Base-by-base conservation (phyloP, 2,888 invertebrate species). In the Eilema sororculum region DNA sequence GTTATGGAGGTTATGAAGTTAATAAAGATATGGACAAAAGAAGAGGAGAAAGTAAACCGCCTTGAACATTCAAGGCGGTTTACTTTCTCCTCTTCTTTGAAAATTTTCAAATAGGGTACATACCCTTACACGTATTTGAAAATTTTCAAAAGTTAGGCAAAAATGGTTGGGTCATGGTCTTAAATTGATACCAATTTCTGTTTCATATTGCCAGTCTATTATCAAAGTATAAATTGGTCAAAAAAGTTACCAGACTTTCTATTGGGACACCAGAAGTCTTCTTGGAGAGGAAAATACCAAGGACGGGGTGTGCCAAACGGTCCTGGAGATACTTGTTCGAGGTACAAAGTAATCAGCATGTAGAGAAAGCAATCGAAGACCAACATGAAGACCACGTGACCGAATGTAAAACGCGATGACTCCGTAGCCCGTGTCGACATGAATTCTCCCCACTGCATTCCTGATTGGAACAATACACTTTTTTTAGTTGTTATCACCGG, bases 321-420 rank as follows among this genome's bases (percentile, higher is more conserved):
- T 16, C 99, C 99, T 0, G 99, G 99, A 75, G 97, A 95, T 13
- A 99, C 96, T 78, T 97, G 97, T 89, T 99, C 98, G 33, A 99
- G 92, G 87, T 99, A 99, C 78, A 98, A 93, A 0, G 99, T 97
- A 56, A 98, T 89, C 3, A 97, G 71, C 88, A 98, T 96, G 85
- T 98, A 98, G 0, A 98, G 65, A 0, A 97, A 67, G 12, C 96
- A 92, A 86, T 98, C 97, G 1, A 97, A 74, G 22, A 97, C 84
- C 82, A 99, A 90, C 95, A 98, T 97, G 1, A 98, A 82, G 62
- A 98, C 93, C 46, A 97, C 96, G 80, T 97, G 95, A 3, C 97
- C 97, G 80, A 98, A 93, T 0, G 97, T 93, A 71, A 98, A 95
- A 5, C 96, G 93, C 16, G 84, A 77, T 73, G 98, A 97, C 79